Base-by-base conservation (phyloP, 2,113 vertebrate species). In the Vidua macroura region DNA sequence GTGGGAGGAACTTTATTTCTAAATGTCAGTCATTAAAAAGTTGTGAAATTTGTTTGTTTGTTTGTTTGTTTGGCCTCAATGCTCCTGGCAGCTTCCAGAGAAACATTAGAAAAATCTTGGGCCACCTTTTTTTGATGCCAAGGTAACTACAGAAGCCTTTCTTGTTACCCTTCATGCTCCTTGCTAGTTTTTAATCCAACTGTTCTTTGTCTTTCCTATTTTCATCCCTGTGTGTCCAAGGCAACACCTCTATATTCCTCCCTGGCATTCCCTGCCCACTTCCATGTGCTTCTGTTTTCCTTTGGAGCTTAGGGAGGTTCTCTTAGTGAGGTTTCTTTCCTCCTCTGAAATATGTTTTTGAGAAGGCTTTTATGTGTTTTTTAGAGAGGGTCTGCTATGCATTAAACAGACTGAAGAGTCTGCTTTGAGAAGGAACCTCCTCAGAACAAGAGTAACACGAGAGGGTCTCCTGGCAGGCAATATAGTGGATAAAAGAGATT, bases 41-140 rank as follows among this genome's bases (percentile, higher is more conserved):
- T 30, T 0, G 0, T 30, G 24, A 21, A 83, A 79, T 9, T 3
- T 18, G 23, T 62, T 56, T 19, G 3, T 53, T 60, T 19, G 3
- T 53, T 60, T 23, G 5, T 52, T 60, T 83, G 8, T 43, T 83
- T 81, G 46, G 25, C 31, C 86, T 67, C 81, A 53, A 6, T 22
- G 8, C 16, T 81, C 37, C 64, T 70, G 55, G 16, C 41, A 58
- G 25, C 41, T 87, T 78, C 49, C 62, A 83, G 35, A 37, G 2
- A 1, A 84, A 60, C 22, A 43, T 46, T 24, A 67, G 44, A 62
- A 59, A 81, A 69, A 75, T 37, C 49, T 18, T 63, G 25, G 48
- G 6, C 76, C 25, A 39, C 31, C 14, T 60, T 52, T 74, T 74
- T 77, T 69, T 78, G 20, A 46, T 63, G 46, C 28, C 43, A 58